These are phyloP conservation scores for Chroicocephalus ridibundus DNA, from an alignment of 2,113 vertebrate genomes.

Conservation along the genomic window DNA sequence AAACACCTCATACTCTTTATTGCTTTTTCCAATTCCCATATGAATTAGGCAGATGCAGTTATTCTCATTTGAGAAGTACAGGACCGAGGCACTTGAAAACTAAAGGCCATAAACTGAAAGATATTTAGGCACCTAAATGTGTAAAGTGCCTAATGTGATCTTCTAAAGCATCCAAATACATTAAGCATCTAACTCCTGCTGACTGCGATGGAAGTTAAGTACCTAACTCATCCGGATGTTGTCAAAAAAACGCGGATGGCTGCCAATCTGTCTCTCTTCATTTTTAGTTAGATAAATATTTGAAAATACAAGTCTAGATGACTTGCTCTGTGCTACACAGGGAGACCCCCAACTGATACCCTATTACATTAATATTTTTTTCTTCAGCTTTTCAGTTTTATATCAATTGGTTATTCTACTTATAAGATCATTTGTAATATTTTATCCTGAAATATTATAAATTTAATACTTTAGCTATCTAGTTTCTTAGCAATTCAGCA, in stretches of 20 bases:
- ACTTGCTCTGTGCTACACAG: not conserved
- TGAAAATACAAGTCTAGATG: not conserved
- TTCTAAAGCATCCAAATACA: constrained; percentile 9
- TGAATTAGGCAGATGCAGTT: not conserved
- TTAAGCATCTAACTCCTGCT: constrained; percentile 16
- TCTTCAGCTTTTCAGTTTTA: not conserved
- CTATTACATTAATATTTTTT: not conserved
- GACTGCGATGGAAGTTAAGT: not conserved
- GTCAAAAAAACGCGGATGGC: not conserved
- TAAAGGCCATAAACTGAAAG: not conserved
- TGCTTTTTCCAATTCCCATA: not conserved
- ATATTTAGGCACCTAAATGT: not conserved
- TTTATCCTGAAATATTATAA: not conserved
- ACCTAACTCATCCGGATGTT: not conserved
- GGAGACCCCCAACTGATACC: not conserved
- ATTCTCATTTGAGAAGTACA: not conserved
- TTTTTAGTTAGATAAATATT: constrained; percentile 11
- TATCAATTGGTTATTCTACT: not conserved
- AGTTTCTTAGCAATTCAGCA: constrained; percentile 6
- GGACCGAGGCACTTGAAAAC: not conserved
- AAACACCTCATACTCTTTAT: not conserved
- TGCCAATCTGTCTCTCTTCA: not conserved
- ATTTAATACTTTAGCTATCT: not conserved
- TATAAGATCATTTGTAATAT: not conserved
- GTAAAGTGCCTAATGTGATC: constrained; percentile 5